Evolutionary conservation across 2,113 vertebrate species (phyloP).

Genomic region (Sarotherodon lohbergeri): DNA sequence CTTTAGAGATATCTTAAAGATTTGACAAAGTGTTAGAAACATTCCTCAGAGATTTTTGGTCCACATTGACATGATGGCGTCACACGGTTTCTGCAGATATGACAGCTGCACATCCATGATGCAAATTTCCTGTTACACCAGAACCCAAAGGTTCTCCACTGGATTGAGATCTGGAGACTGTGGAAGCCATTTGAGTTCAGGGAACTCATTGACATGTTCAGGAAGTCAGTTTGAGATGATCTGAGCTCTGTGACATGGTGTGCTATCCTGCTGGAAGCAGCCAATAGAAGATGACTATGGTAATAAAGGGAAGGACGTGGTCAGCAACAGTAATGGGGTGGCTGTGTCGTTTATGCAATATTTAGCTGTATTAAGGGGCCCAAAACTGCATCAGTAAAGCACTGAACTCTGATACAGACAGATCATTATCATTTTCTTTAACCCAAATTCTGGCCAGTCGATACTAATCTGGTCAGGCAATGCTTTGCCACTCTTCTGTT

Average conservation of each 20-base stretch:
- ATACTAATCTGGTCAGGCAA: background rate
- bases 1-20: background rate
- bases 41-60: background rate
- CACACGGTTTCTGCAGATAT: background rate
- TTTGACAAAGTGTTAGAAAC: background rate
- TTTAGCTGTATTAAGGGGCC: background rate
- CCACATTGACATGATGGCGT: background rate
- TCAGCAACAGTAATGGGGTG: background rate
- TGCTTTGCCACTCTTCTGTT: background rate
- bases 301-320: background rate
- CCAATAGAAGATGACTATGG: background rate
- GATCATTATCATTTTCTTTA: background rate
- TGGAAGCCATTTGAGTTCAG: background rate
- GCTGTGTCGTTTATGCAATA: background rate
- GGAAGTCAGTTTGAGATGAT: background rate
- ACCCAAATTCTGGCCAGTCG: background rate
- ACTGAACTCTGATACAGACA: background rate
- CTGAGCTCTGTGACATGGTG: background rate
- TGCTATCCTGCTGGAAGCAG: background rate
- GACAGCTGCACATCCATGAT: background rate
- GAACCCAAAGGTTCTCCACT: background rate
- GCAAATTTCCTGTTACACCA: background rate
- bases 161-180: background rate
- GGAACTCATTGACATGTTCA: background rate
- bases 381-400: background rate